Conservation (phyloP, 2,888 invertebrate genomes). For the Amphipoea lucens region DNA sequence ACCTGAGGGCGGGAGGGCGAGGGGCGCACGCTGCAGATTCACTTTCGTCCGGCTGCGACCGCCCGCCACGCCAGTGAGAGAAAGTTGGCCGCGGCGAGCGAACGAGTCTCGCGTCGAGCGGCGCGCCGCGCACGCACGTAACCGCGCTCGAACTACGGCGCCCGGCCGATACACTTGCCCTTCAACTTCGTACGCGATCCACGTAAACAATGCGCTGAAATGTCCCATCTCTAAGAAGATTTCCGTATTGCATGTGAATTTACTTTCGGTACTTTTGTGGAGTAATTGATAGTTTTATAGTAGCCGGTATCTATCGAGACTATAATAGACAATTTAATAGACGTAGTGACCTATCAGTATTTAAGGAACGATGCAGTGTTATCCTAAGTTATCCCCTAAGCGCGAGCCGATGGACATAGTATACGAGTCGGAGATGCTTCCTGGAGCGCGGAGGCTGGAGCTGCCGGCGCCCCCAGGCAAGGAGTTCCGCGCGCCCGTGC, state of each 20-base stretch:
- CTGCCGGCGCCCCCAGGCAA: slow-evolving; percentile 87
- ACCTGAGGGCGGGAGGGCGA: slow-evolving; percentile 78
- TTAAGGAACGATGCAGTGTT: slow-evolving; percentile 86
- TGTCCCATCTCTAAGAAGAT: slow-evolving; percentile 75
- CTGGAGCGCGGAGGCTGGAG: slow-evolving; percentile 82
- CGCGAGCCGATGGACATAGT: slow-evolving; percentile 83
- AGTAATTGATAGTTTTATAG: slow-evolving; percentile 69
- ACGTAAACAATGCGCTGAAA: slow-evolving; percentile 79
- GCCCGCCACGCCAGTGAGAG: slow-evolving; percentile 90
- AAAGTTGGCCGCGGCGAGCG: slow-evolving; percentile 90
- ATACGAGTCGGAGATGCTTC: slow-evolving; percentile 83
- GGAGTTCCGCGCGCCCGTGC: slow-evolving; percentile 87
- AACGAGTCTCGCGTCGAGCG: slow-evolving; percentile 89
- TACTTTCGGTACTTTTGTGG: slow-evolving; percentile 69
- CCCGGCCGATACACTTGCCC: slow-evolving; percentile 72
- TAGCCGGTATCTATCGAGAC: slow-evolving; percentile 61
- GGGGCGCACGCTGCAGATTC: slow-evolving; percentile 88
- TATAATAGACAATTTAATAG: slow-evolving; percentile 60
- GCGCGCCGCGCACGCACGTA: slow-evolving; percentile 84
- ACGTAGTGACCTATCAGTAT: slow-evolving; percentile 72
- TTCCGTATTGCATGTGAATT: slow-evolving; percentile 75
- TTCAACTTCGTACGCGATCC: slow-evolving; percentile 73
- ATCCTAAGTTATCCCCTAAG: slow-evolving; percentile 85
- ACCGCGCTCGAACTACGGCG: slow-evolving; percentile 77
- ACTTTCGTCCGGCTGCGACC: slow-evolving; percentile 89